Conservation (phyloP, 2,888 invertebrate species). For the Cyrtodaria siliqua region DNA sequence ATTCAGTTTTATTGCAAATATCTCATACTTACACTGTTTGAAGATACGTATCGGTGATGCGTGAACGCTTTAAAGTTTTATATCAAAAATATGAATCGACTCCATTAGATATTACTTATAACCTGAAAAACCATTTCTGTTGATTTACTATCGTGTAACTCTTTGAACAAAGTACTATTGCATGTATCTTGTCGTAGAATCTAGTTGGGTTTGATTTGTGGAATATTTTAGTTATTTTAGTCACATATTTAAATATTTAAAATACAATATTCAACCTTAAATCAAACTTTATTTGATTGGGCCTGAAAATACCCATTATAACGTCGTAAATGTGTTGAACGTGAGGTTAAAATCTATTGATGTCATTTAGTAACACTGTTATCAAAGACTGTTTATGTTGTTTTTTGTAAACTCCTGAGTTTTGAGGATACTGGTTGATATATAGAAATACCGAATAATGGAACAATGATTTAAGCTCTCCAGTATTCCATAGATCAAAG, state of each 20-base stretch:
- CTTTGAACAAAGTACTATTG: constrained; percentile 27
- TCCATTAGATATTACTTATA: constrained; percentile 30
- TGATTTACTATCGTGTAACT: constrained; percentile 26
- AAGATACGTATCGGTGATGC: too few species aligned
- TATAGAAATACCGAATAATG: too few species aligned
- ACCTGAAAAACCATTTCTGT: constrained; percentile 6
- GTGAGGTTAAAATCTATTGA: constrained; percentile 22
- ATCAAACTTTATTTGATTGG: constrained; percentile 26
- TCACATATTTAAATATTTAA: constrained; percentile 1
- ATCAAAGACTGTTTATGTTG: constrained; percentile 16
- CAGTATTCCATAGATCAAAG: too few species aligned
- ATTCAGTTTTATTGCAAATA: too few species aligned
- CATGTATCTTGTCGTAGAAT: constrained; percentile 20
- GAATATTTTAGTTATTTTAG: constrained; percentile 16
- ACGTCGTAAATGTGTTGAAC: constrained; percentile 14
- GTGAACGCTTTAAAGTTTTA: constrained; percentile 8
- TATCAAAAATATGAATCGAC: constrained; percentile 26
- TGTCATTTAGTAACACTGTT: background rate
- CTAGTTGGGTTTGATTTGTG: constrained; percentile 20
- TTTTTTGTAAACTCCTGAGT: too few species aligned
- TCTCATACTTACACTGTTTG: too few species aligned
- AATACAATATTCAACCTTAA: constrained; percentile 10
- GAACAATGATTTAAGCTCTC: too few species aligned
- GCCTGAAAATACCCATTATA: constrained; percentile 15
- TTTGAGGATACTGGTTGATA: too few species aligned